Base-by-base conservation (phyloP, 2,888 invertebrate species). In the Idaea aversata region DNA sequence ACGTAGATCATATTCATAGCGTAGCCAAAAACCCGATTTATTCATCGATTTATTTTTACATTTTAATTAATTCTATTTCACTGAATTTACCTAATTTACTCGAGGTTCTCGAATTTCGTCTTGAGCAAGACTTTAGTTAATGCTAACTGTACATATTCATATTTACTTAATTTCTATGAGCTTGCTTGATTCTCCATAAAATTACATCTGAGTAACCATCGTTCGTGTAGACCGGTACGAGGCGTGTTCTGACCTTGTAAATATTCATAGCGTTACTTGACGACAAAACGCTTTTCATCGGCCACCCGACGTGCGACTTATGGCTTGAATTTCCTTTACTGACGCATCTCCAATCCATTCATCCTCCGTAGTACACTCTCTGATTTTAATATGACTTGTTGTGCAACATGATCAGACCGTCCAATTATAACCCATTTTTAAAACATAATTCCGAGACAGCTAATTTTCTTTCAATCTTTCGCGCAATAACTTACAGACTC, bases 221-320 rank as follows among this genome's bases (percentile, higher is more conserved):
- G 66, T 64, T 10, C 67, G 69, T 47, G 47, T 5, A 47, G 47
- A 47, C 47, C 47, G 75, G 72, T 74, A 78, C 75, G 74, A 79
- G 81, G 83, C 83, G 82, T 86, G 83, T 82, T 72, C 74, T 70
- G 74, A 73, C 69, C 82, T 85, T 81, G 83, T 91, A 88, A 88
- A 90, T 90, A 91, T 91, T 88, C 87, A 89, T 87, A 76, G 80
- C 79, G 80, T 81, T 84, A 81, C 82, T 80, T 73, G 82, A 82
- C 81, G 86, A 88, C 88, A 86, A 87, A 88, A 86, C 77, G 80
- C 83, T 87, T 87, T 88, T 87, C 85, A 83, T 83, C 86, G 86
- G 84, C 91, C 90, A 83, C 90, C 90, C 85, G 88, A 89, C 77
- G 88, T 78, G 90, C 88, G 75, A 88, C 83, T 87, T 86, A 88